Evolutionary conservation across 2,888 invertebrate species (phyloP).

Genomic region (Thecophora atra): DNA sequence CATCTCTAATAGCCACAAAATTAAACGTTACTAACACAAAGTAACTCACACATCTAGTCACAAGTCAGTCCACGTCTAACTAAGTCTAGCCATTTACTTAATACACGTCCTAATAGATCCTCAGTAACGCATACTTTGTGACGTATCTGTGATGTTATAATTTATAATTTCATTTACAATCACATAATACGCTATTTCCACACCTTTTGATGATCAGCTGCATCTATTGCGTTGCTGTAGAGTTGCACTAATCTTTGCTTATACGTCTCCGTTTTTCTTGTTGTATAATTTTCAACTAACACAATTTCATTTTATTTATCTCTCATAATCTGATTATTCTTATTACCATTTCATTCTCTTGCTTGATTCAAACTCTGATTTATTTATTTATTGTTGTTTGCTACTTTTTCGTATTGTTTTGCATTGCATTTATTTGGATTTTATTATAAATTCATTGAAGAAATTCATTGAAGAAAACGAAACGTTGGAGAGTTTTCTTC

Average conservation of each 20-base stretch:
- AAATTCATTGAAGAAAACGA: background rate
- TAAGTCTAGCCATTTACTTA: background rate
- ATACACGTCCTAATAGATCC: conserved; percentile 2
- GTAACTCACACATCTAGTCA: conserved; percentile 17
- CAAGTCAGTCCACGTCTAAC: background rate
- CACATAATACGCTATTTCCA: background rate
- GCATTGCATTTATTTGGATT: background rate
- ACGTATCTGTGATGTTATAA: background rate
- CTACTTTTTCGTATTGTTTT: background rate
- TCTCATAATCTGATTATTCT: background rate
- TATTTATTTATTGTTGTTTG: background rate
- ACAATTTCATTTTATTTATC: background rate
- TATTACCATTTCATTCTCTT: background rate
- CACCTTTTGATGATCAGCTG: background rate
- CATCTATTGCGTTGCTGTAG: background rate
- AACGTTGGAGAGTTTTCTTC: too few species aligned
- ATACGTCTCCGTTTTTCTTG: background rate
- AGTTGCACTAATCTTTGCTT: conserved; percentile 5
- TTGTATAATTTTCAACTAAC: background rate
- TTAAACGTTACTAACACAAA: conserved; percentile 7
- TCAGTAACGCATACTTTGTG: background rate
- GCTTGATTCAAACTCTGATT: background rate
- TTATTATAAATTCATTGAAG: background rate
- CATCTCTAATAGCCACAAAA: background rate
- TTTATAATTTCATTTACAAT: conserved; percentile 6